Evolutionary conservation across 2,113 vertebrate species (phyloP), one percentile per base, ranked within the genome.

Genomic region (Myiozetetes cayanensis): DNA sequence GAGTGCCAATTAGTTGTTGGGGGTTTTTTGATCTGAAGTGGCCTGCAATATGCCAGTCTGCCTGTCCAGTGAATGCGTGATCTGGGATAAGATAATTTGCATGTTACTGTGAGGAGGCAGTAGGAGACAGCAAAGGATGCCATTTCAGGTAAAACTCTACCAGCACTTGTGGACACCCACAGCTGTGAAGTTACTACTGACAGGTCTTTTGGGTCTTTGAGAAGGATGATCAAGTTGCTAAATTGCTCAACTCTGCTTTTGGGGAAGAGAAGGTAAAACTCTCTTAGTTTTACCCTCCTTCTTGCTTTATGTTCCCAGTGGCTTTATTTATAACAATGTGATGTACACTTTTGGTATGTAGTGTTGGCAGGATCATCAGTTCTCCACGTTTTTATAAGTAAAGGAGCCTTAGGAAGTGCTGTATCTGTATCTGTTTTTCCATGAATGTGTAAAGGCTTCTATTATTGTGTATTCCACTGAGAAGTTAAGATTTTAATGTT

Each of bases 321-420:
- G 81, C 43, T 96, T 66, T 84, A 81, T 93, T 93, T 92, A 33
- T 83, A 87, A 72, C 12, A 18, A 28, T 50, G 21, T 66, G 35
- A 50, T 66, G 12, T 6, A 72, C 19, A 30, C 25, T 73, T 90
- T 23, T 68, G n/a, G 30, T 82, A 15, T 3, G 18, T 43, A 62
- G 21, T 18, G 35, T 77, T 67, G 43, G 22, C 35, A 76, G 44
- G 46, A 80, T 88, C 46, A 58, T 83, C 55, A 74, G 5, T 89
- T 73, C 50, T 85, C 23, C 39, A n/a, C 28, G 33, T 67, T 91
- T 72, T 82, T 31, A 1, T 52, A 75, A 66, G 37, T 56, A 41
- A 68, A 66, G n/a, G n/a, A 70, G 19, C 28, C 33, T 31, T 46
- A 49, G 25, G 25, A 88, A 73, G 18, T 53, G 11, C 41, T 72